Evolutionary conservation across 2,888 invertebrate genomes (phyloP).

Genomic region (Embidobia sp.): DNA sequence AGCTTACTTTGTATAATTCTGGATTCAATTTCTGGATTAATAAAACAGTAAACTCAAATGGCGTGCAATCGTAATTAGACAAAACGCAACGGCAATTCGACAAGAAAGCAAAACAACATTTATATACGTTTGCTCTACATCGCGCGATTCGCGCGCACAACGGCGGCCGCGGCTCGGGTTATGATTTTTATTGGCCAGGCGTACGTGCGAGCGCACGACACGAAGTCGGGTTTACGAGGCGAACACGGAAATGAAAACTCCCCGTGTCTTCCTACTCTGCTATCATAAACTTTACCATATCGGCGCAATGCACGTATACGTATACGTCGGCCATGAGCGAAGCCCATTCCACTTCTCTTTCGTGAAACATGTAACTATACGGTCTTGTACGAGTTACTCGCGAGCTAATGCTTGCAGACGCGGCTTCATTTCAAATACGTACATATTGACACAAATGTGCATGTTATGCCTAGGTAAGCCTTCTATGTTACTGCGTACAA

Average conservation of each 20-base stretch:
- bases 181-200: slow-evolving; percentile 53
- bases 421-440: slow-evolving; percentile 57
- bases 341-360: slow-evolving; percentile 60
- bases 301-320: slow-evolving; percentile 67
- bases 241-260: slow-evolving; percentile 77
- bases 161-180: slow-evolving; percentile 59
- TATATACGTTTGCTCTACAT: slow-evolving; percentile 43
- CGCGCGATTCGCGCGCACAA: slow-evolving; percentile 59
- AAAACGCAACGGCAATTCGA: slow-evolving; percentile 57
- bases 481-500: slow-evolving; percentile 12
- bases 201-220: slow-evolving; percentile 72
- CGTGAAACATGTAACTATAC: slow-evolving; percentile 56
- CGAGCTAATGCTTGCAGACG: slow-evolving; percentile 53
- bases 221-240: slow-evolving; percentile 78
- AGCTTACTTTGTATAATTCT: slow-evolving; percentile 42
- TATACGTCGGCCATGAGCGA: slow-evolving; percentile 67
- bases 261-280: slow-evolving; percentile 69
- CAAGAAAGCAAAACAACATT: slow-evolving; percentile 47
- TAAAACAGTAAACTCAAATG: slow-evolving; percentile 44
- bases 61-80: slow-evolving; percentile 47
- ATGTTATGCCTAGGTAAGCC: slow-evolving; percentile 45
- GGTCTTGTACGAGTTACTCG: slow-evolving; percentile 57
- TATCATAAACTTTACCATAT: slow-evolving; percentile 74
- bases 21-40: slow-evolving; percentile 36
- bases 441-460: slow-evolving; percentile 60